Conservation (phyloP, 2,888 invertebrate species). For the Eupithecia pulchellata region DNA sequence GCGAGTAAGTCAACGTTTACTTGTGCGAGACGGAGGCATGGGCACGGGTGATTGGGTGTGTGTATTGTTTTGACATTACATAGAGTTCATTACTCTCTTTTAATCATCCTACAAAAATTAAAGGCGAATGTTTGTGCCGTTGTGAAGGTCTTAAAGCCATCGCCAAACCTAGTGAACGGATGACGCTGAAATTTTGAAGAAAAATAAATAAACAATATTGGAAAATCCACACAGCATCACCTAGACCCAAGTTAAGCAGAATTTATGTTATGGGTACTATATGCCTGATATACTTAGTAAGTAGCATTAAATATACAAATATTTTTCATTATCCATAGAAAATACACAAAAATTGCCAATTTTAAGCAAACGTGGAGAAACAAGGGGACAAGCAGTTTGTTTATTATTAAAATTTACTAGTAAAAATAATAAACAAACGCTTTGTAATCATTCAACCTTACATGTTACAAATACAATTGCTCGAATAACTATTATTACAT, state of each 20-base stretch:
- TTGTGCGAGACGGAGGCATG: conserved; percentile 22
- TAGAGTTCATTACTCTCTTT: neutral
- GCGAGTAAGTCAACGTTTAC: conserved; percentile 28
- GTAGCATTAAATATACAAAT: no score
- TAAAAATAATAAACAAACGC: no score
- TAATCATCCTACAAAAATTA: neutral
- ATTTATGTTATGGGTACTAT: no score
- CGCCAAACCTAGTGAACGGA: neutral
- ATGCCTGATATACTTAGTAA: no score
- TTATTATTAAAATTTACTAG: neutral
- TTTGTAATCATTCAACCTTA: neutral
- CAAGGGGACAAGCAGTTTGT: no score
- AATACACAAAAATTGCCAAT: no score
- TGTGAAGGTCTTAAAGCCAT: neutral
- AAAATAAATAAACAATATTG: no score
- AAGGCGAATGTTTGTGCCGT: neutral
- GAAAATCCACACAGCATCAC: no score
- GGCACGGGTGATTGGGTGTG: neutral
- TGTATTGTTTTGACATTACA: neutral
- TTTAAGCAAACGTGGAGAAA: no score
- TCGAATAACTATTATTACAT: neutral
- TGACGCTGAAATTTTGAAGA: neutral
- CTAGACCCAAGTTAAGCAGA: no score
- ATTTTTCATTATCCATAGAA: no score
- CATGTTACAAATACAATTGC: neutral